Conservation (phyloP, 1,140 invertebrate genomes). For the Drosophila carrolli region DNA sequence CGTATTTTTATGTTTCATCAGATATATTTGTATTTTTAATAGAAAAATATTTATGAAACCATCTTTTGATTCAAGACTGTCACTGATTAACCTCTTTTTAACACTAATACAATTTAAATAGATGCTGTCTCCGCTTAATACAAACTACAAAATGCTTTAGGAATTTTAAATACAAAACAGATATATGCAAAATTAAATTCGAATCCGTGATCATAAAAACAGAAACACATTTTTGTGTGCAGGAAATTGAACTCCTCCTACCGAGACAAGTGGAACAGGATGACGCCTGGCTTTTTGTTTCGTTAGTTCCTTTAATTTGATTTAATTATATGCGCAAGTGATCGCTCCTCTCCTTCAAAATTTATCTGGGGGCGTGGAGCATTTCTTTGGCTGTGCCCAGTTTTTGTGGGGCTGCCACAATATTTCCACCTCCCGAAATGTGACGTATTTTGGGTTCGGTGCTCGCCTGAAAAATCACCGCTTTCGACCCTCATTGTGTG, state of each 20-base stretch:
- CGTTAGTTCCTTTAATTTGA: slow-evolving; percentile 68
- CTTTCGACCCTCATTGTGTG: slow-evolving; percentile 65
- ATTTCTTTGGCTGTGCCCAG: slow-evolving; percentile 65
- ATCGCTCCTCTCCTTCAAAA: slow-evolving; percentile 24
- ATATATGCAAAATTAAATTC: neutral
- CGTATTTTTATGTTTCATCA: neutral
- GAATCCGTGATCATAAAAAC: neutral
- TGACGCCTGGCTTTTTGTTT: slow-evolving; percentile 24
- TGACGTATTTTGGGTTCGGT: slow-evolving; percentile 74
- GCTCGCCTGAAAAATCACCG: slow-evolving; percentile 68
- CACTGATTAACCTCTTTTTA: no score
- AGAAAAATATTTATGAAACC: neutral
- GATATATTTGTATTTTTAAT: no score
- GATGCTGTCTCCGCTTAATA: no score
- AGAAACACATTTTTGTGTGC: neutral
- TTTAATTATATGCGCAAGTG: slow-evolving; percentile 78
- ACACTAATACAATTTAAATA: no score
- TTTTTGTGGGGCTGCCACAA: slow-evolving; percentile 64
- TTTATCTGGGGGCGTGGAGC: slow-evolving; percentile 54
- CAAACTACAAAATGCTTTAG: neutral
- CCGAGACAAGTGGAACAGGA: slow-evolving; percentile 70
- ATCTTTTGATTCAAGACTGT: no score
- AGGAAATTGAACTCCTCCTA: slow-evolving; percentile 9
- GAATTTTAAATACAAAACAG: neutral
- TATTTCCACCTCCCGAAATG: slow-evolving; percentile 76